Conservation (phyloP, 2,797 vertebrate genomes). For the Emys orbicularis region DNA sequence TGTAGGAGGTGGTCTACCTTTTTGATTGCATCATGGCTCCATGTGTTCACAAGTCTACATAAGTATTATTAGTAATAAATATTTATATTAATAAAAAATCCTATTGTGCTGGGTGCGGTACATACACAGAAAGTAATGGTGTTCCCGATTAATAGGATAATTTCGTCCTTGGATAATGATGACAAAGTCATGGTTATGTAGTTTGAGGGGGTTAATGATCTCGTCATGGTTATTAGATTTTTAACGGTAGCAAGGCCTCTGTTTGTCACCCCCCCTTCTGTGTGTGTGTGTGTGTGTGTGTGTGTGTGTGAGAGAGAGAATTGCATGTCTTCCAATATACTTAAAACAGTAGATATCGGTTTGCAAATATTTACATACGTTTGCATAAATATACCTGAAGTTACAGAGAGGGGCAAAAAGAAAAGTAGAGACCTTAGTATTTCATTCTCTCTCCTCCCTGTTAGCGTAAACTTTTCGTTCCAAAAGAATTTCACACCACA, state of each 20-base stretch:
- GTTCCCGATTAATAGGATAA: slow-evolving; percentile 2
- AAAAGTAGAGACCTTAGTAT: fast-evolving
- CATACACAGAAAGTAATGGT: neutral
- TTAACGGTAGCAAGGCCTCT: neutral
- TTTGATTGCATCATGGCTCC: no score
- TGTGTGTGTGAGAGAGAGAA: neutral
- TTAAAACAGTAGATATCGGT: neutral
- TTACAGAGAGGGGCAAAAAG: neutral
- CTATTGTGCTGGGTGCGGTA: neutral
- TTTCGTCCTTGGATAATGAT: slow-evolving; percentile 15
- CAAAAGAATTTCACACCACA: neutral
- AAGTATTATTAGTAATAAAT: neutral
- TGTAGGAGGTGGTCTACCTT: no score
- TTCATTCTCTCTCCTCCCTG: neutral
- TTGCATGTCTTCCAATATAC: neutral
- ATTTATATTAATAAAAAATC: neutral
- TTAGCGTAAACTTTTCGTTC: neutral
- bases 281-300: neutral
- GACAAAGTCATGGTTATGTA: neutral
- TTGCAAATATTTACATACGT: neutral
- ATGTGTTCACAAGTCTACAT: no score
- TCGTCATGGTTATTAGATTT: neutral
- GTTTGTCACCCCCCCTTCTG: neutral
- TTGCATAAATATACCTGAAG: neutral
- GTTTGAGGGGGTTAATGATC: neutral